Evolutionary conservation across 2,888 invertebrate species (phyloP).

Genomic region (Cheilosia grossa): DNA sequence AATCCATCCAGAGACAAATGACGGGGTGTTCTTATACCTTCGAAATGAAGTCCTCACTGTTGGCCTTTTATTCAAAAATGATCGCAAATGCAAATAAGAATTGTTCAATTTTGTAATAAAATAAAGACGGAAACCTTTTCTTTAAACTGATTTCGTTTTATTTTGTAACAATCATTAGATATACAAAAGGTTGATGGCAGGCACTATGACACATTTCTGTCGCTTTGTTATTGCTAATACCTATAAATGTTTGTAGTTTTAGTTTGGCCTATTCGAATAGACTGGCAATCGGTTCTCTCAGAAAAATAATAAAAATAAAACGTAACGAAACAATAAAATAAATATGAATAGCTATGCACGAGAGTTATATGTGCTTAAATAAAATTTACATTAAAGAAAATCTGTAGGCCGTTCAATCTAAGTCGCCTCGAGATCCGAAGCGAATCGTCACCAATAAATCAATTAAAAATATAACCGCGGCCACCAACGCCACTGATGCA

Average conservation of each 20-base stretch:
- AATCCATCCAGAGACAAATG: no score
- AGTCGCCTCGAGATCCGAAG: slow-evolving; percentile 81
- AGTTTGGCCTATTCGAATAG: slow-evolving; percentile 47
- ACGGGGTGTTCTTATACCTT: no score
- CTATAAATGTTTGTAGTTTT: slow-evolving; percentile 18
- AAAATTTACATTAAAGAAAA: slow-evolving; percentile 20
- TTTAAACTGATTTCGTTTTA: slow-evolving; percentile 23
- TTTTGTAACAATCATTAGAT: slow-evolving; percentile 49
- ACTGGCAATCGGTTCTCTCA: slow-evolving; percentile 4
- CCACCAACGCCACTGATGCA: slow-evolving; percentile 80
- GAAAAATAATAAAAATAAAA: slow-evolving; percentile 35
- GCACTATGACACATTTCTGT: slow-evolving; percentile 40
- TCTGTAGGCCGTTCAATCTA: slow-evolving; percentile 78
- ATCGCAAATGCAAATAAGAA: no score
- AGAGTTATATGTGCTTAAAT: slow-evolving; percentile 27
- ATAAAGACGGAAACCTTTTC: not conserved
- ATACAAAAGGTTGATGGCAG: slow-evolving; percentile 53
- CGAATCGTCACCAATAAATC: slow-evolving; percentile 81
- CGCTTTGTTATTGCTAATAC: slow-evolving; percentile 24
- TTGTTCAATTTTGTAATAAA: no score
- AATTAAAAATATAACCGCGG: slow-evolving; percentile 79
- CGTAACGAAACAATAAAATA: slow-evolving; percentile 63
- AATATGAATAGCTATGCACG: slow-evolving; percentile 35
- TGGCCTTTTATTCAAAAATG: no score
- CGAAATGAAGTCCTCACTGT: no score